Evolutionary conservation across 2,113 vertebrate species (phyloP), one percentile per base, ranked within the genome.

Genomic region (Brachyhypopomus gauderio): DNA sequence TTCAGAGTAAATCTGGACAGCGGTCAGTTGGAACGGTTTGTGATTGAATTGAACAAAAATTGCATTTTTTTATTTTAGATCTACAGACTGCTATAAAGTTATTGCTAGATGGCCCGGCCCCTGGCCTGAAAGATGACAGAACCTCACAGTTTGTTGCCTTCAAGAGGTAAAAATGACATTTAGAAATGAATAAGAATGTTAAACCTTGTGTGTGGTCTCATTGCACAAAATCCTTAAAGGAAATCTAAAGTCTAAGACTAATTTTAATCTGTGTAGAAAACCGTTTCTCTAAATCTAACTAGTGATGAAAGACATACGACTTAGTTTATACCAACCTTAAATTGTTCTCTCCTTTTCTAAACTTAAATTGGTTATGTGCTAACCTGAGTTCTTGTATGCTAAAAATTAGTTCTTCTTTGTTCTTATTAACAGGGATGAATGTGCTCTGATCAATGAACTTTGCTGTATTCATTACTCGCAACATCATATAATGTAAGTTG

Each of bases 61-160:
- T 23, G 30, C 48, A 9, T 30, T 16, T 30, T 16, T 25, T 20
- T 38, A 63, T 27, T 38, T 19, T 48, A 89, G 85, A 58, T 55
- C 74, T 88, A 4, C 84, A 85, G 76, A 17, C 27, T 0, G 67
- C 85, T 19, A 73, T 90, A 45, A 59, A 19, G 20, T 2, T 6
- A 3, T 71, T 89, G 62, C 55, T 91, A 2, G 0, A 70, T 3
- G 25, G 48, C 45, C 45, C 14, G n/a, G 94, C 90, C 63, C 88
- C 92, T 7, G 95, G 94, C 60, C 79, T 96, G 27, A 4, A 92
- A 80, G 77, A 90, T 79, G 85, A 93, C 77, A 17, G 69, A 38
- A 89, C 87, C 2, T 96, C 95, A 0, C 95, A 96, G 67, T 96
- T 96, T 89, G 93, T 96, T 89, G 93, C 95, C 74, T 96, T 96